A percentile compares a stretch with the other conserved stretches of the same genome.
These are phyloP conservation scores for Ceraclea dissimilis DNA, from an alignment of 2,888 invertebrate species.

Conservation along the genomic window DNA sequence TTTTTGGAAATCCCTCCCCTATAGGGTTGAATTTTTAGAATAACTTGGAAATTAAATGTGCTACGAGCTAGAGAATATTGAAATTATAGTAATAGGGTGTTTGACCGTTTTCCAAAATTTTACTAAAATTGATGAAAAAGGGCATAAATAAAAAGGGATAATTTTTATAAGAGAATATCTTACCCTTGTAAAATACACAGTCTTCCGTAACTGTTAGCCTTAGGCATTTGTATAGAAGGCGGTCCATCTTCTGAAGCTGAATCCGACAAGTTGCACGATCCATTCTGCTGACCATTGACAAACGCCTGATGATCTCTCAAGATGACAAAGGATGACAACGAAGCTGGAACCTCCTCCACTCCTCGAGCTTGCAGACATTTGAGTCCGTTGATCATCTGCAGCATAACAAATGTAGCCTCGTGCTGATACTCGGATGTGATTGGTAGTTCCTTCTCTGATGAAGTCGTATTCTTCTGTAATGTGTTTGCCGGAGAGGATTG, in stretches of 20 bases:
- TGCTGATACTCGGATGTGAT: slow-evolving; percentile 45
- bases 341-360: slow-evolving; percentile 68
- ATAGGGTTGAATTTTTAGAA: too few relatives aligned
- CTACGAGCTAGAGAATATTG: too few relatives aligned
- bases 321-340: slow-evolving; percentile 64
- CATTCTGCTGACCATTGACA: slow-evolving; percentile 18
- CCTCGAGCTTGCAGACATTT: slow-evolving; percentile 78
- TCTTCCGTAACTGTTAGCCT: slow-evolving; percentile 50
- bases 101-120: too few relatives aligned
- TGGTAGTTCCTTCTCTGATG: slow-evolving; percentile 38
- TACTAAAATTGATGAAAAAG: too few relatives aligned
- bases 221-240: slow-evolving; percentile 43
- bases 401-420: slow-evolving; percentile 70
- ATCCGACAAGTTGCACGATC: slow-evolving; percentile 29
- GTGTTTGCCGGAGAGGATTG: slow-evolving; percentile 35
- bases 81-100: too few relatives aligned
- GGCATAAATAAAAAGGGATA: too few relatives aligned
- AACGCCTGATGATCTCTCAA: slow-evolving; percentile 49
- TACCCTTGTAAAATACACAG: slow-evolving; percentile 72
- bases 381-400: slow-evolving; percentile 73
- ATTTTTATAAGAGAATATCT: too few relatives aligned
- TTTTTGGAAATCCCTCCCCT: too few relatives aligned
- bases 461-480: slow-evolving; percentile 38
- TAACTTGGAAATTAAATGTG: too few relatives aligned
- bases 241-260: slow-evolving; percentile 40